Conservation (phyloP, 2,113 vertebrate genomes). For the Monarcha castaneiventris region DNA sequence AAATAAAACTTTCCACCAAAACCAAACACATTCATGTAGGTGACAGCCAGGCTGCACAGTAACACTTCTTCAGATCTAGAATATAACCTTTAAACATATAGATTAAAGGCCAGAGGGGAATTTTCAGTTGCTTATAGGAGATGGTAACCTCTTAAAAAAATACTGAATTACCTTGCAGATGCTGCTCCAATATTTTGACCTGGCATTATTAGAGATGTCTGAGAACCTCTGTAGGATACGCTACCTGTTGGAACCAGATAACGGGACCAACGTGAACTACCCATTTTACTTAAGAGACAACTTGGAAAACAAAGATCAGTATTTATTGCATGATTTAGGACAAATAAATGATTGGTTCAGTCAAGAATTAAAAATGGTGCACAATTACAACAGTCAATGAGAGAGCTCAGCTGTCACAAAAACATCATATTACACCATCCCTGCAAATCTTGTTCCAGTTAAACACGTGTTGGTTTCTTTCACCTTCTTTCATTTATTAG, state of each 20-base stretch:
- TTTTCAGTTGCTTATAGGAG: background rate
- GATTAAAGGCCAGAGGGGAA: background rate
- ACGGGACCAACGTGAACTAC: background rate
- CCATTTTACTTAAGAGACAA: background rate
- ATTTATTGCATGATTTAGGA: background rate
- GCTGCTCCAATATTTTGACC: slow-evolving; percentile 36
- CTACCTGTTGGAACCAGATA: slow-evolving; percentile 64
- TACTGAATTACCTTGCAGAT: slow-evolving; percentile 75
- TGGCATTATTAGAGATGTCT: slow-evolving; percentile 46
- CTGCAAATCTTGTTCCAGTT: background rate
- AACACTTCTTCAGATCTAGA: background rate
- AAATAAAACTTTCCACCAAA: background rate
- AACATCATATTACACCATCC: background rate
- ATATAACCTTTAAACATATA: background rate
- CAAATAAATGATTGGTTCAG: background rate
- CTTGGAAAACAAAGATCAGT: background rate
- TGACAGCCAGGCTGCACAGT: background rate
- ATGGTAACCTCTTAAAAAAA: background rate
- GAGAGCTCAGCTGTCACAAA: background rate
- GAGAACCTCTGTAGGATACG: slow-evolving; percentile 63
- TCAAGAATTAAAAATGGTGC: background rate
- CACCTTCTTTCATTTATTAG: background rate
- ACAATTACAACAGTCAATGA: background rate
- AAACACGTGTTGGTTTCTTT: background rate
- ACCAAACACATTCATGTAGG: background rate